Evolutionary conservation across 2,888 invertebrate genomes (phyloP).

Genomic region (Diploptera punctata): DNA sequence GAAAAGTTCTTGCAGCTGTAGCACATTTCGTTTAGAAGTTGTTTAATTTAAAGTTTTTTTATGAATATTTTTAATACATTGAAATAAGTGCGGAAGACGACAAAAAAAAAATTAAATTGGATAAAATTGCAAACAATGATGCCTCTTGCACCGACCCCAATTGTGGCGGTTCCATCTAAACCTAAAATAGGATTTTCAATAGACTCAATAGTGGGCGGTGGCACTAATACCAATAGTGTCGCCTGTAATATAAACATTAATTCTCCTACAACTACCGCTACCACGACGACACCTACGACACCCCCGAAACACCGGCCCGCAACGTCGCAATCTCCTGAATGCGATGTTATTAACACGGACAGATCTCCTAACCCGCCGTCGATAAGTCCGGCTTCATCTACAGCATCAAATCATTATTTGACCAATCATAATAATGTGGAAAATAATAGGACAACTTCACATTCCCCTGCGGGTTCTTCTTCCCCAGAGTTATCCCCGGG

Average conservation of each 20-base stretch:
- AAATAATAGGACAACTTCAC: constrained; percentile 49
- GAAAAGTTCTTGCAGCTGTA: background rate
- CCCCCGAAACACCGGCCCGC: constrained; percentile 56
- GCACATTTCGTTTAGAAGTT: background rate
- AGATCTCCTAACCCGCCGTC: constrained; percentile 41
- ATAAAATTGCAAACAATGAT: constrained; percentile 65
- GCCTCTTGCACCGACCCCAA: constrained; percentile 94
- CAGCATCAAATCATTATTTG: constrained; percentile 46
- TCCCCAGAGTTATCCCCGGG: constrained; percentile 31
- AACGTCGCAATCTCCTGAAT: constrained; percentile 33
- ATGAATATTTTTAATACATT: too few species aligned
- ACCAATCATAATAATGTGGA: constrained; percentile 49
- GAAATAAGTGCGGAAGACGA: background rate
- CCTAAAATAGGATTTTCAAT: constrained; percentile 95
- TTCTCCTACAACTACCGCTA: background rate
- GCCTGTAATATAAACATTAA: background rate
- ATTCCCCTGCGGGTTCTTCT: constrained; percentile 36
- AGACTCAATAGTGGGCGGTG: constrained; percentile 89
- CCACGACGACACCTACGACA: constrained; percentile 33
- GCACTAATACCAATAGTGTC: constrained; percentile 43
- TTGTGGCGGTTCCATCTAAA: constrained; percentile 89
- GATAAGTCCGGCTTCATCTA: constrained; percentile 40
- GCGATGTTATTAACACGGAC: constrained; percentile 30
- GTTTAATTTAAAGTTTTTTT: too few species aligned
- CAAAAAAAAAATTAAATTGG: background rate